These are phyloP conservation scores for Enteromius unitaeniatus DNA, from an alignment of 2,797 vertebrate genomes.

Conservation along the genomic window DNA sequence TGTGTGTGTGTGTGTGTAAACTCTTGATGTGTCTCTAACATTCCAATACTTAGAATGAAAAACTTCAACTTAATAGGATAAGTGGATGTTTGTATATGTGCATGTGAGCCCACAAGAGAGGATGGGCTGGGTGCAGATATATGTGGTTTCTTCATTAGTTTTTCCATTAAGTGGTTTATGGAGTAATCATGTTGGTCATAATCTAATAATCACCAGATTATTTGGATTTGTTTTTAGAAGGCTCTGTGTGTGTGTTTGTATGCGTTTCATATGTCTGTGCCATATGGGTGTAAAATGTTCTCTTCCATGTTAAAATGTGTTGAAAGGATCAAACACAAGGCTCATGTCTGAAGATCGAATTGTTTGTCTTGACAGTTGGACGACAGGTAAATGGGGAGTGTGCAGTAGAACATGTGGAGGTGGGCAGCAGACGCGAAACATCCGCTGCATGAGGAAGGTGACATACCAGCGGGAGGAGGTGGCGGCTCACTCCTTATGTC, in stretches of 20 bases:
- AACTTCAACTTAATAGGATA: not conserved
- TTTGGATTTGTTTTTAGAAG: not conserved
- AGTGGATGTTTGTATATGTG: constrained; percentile 5
- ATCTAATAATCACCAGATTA: constrained; percentile 13
- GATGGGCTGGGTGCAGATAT: constrained; percentile 12
- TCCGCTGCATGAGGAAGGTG: constrained; percentile 88
- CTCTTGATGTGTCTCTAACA: not conserved
- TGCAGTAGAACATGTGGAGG: constrained; percentile 90
- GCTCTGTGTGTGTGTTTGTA: not conserved
- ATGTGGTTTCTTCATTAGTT: constrained; percentile 34
- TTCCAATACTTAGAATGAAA: constrained; percentile 36
- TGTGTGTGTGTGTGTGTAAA: not conserved
- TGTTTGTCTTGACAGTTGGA: constrained; percentile 81
- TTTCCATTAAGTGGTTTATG: constrained; percentile 22
- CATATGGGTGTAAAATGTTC: constrained; percentile 16
- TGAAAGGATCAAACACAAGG: not conserved
- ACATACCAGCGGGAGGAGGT: constrained; percentile 88
- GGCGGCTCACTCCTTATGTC: constrained; percentile 85
- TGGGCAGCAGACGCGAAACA: constrained; percentile 86
- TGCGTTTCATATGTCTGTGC: constrained; percentile 7
- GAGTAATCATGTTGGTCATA: constrained; percentile 14
- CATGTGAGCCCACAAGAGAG: constrained; percentile 6
- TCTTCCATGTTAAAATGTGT: constrained; percentile 13
- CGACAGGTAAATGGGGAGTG: constrained; percentile 82
- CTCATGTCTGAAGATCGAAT: not conserved